Evolutionary conservation across 2,113 vertebrate genomes (phyloP).

Genomic region (Xiphophorus maculatus): DNA sequence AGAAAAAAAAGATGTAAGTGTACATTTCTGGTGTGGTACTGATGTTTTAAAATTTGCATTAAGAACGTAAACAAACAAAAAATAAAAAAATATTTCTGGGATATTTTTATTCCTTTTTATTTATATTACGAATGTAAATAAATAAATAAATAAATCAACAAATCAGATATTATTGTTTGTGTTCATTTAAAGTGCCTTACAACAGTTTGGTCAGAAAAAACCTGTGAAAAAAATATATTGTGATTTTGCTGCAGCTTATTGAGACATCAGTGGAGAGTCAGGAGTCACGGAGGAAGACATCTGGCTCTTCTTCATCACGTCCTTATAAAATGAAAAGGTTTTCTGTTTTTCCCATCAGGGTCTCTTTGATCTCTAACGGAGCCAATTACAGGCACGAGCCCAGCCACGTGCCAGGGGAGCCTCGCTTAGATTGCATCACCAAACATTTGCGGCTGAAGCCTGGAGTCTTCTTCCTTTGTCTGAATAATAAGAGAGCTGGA

Average conservation of each 20-base stretch:
- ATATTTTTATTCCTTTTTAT: no score
- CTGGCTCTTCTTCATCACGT: background rate
- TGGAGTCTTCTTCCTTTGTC: background rate
- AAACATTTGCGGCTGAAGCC: constrained; percentile 32
- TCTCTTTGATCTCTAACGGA: constrained; percentile 20
- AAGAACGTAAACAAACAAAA: no score
- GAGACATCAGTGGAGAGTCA: background rate
- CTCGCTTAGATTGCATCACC: constrained; percentile 51
- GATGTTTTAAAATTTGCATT: no score
- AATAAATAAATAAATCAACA: no score
- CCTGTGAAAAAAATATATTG: no score
- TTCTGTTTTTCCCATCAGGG: constrained; percentile 28
- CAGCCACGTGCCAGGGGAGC: constrained; percentile 57
- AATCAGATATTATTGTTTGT: background rate
- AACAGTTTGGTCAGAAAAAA: background rate
- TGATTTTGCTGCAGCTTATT: background rate
- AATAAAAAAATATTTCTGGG: no score
- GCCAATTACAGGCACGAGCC: constrained; percentile 64
- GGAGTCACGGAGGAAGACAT: no score
- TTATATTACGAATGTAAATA: no score
- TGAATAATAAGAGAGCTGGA: background rate
- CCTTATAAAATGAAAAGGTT: background rate
- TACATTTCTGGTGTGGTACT: no score
- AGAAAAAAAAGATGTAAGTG: no score
- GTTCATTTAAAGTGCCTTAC: no score